These are phyloP conservation scores for Mormyrops boulengeri DNA, from an alignment of 2,797 vertebrate genomes.

Conservation along the genomic window DNA sequence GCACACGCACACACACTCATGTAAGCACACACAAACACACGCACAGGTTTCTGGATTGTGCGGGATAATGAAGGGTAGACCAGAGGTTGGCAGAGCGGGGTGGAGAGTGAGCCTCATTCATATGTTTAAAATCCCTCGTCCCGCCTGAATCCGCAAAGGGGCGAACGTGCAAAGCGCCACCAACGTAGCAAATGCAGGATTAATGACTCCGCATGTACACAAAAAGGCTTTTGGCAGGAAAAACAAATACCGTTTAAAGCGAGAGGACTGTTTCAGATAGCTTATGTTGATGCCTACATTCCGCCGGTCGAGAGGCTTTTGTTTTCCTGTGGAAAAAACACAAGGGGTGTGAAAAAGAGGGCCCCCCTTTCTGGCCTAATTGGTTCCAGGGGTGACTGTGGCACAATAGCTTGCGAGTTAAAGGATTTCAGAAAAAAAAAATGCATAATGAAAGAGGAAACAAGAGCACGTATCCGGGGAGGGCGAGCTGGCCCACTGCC, in stretches of 20 bases:
- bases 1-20: background rate
- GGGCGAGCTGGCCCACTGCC: background rate
- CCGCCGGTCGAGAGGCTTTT: background rate
- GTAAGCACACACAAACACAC: background rate
- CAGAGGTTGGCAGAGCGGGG: background rate
- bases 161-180: background rate
- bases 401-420: background rate
- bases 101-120: background rate
- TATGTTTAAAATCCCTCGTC: background rate
- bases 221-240: background rate
- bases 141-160: background rate
- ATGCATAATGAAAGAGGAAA: background rate
- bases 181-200: background rate
- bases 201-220: constrained; percentile 1
- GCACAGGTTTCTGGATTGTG: background rate
- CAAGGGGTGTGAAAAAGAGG: background rate
- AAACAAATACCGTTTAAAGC: background rate
- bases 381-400: constrained; percentile 21
- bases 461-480: background rate
- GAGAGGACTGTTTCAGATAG: background rate
- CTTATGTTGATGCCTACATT: background rate
- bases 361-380: constrained; percentile 1
- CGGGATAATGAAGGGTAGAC: background rate
- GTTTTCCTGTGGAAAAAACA: background rate
- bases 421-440: background rate